Evolutionary conservation across 2,113 vertebrate species (phyloP), one percentile per base, ranked within the genome.

Genomic region (Alligator sinensis): DNA sequence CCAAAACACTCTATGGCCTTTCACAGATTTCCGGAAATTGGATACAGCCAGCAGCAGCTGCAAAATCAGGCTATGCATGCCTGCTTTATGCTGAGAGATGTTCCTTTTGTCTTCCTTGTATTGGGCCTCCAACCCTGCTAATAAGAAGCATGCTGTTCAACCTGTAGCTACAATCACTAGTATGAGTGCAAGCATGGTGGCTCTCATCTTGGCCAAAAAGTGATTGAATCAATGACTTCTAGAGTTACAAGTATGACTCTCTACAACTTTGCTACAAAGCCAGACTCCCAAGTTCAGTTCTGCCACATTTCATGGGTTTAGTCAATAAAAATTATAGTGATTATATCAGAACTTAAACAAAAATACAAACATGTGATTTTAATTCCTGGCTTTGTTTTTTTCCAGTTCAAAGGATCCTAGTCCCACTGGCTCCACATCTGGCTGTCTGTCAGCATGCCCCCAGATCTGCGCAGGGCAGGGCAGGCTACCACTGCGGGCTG

Each of bases 221-320:
- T 60, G 21, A 28, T 2, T 62, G n/a, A 70, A 83, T 55, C 75
- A 6, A 47, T 38, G 8, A 59, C 21, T 38, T 83, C 15, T 6
- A n/a, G 12, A 34, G 77, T 55, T 68, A 47, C 64, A 1, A 66
- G 63, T 34, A 0, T 4, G 47, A 55, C 1, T 38, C 60, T 59
- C 77, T 47, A 79, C 38, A 76, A 19, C 9, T 4, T 19, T 74
- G 60, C 38, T 82, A 5, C 6, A 68, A 21, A 18, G 34, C 62
- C n/a, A 19, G 0, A 4, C 10, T 57, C 2, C 22, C 13, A 1
- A 82, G 78, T 60, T 34, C 13, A n/a, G 4, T 15, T 5, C 17
- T 57, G 14, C 9, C 38, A 74, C 4, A 7, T 18, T 89, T 94
- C 62, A 59, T 27, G 28, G 30, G 66, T 9, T 83, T 84, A 81